Evolutionary conservation across 2,113 vertebrate species (phyloP), one percentile per base, ranked within the genome.

Genomic region (Heterocephalus glaber): DNA sequence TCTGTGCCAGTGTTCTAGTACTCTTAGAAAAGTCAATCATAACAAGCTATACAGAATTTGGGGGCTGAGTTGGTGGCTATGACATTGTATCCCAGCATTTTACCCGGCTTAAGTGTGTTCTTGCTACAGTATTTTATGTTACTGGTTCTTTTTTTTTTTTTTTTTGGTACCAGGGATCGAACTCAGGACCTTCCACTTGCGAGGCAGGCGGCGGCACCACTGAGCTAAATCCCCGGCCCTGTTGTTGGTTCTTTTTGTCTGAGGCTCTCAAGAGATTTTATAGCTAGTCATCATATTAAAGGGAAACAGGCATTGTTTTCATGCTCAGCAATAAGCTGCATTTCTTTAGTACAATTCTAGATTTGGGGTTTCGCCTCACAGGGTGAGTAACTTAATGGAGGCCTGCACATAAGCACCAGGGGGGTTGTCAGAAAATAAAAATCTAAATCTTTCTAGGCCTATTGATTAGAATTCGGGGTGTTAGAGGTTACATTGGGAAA

Each of bases 91-190:
- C 22, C 66, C 38, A 41, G 10, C 12, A 49, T 61, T 41, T 89
- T 17, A 54, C 56, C 17, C 19, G 30, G 47, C 49, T 84, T 65
- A 68, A 52, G 33, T 86, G 10, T 66, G 33, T 49, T 82, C 74
- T 90, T 61, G 49, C 56, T 35, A 28, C 63, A n/a, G 5, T 83
- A 14, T 16, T 90, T 92, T 81, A 22, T 66, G 58, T 47, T 58
- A 35, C 33, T 83, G 12, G n/a, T 44, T 97, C 65, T 81, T 96
- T 92, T 92, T 54, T n/a, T n/a, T n/a, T n/a, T n/a, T n/a, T n/a
- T n/a, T n/a, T n/a, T n/a, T n/a, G n/a, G n/a, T n/a, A n/a, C n/a
- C n/a, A n/a, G n/a, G n/a, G n/a, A n/a, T n/a, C n/a, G n/a, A n/a
- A n/a, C n/a, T n/a, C n/a, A n/a, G n/a, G n/a, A n/a, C n/a, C n/a